phyloP scores from a whole-genome alignment of 2,113 vertebrate genomes.

The Burhinus oedicnemus region DNA sequence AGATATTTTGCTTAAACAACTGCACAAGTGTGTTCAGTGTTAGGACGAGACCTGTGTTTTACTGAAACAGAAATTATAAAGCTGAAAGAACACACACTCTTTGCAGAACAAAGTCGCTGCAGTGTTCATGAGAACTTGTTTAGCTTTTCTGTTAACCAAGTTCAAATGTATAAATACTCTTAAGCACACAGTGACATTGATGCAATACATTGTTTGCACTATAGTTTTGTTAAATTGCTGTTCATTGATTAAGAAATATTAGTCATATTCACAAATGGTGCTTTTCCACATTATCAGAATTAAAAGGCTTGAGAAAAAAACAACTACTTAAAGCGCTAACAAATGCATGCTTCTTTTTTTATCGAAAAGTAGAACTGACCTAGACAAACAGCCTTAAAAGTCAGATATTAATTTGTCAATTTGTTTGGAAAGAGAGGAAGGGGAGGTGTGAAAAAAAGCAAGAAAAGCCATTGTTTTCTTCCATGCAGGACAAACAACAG shows the following conservation, averaged over 20 bases:
- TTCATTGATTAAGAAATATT: not conserved
- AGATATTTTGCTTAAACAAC: not conserved
- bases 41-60: not conserved
- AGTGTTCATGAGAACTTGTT: not conserved
- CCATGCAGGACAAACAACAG: not conserved
- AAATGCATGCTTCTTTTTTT: not conserved
- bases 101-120: not conserved
- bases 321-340: not conserved
- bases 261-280: not conserved
- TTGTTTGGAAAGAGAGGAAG: not conserved
- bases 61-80: not conserved
- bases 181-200: not conserved
- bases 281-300: not conserved
- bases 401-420: not conserved
- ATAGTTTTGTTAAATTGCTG: not conserved
- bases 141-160: not conserved
- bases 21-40: not conserved
- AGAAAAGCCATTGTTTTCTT: not conserved
- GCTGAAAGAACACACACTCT: not conserved
- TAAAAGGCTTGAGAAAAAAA: not conserved
- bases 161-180: not conserved
- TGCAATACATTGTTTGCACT: not conserved
- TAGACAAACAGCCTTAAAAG: not conserved
- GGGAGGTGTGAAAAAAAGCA: not conserved
- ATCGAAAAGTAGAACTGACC: not conserved